phyloP scores from a whole-genome alignment of 2,888 invertebrate genomes.

The Drosophila anomelani region DNA sequence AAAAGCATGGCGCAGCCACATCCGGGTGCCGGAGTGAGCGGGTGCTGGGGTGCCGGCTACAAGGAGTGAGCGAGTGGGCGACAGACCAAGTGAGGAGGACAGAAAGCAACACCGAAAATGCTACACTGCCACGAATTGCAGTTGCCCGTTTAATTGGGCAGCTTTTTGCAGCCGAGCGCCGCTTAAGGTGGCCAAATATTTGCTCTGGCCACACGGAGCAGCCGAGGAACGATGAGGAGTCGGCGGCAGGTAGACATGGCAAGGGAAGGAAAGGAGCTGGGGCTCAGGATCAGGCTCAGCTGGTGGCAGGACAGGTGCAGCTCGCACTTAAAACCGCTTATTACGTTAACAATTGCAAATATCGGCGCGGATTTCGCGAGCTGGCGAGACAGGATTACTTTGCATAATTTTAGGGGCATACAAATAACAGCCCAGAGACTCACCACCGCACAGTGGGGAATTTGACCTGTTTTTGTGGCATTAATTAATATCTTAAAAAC shows the following conservation, averaged over 20 bases:
- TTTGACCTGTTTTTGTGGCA: too few species aligned
- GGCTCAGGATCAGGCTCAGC: neutral
- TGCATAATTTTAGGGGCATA: constrained; percentile 78
- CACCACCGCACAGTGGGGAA: constrained; percentile 30
- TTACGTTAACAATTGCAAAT: constrained; percentile 80
- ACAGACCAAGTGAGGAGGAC: neutral
- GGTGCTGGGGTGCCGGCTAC: neutral
- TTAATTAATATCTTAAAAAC: too few species aligned
- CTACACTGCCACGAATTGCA: constrained; percentile 63
- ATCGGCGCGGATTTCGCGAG: constrained; percentile 69
- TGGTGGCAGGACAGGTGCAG: constrained; percentile 57
- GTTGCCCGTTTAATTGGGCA: constrained; percentile 76
- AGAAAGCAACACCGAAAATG: constrained; percentile 36
- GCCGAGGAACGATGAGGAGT: constrained; percentile 27
- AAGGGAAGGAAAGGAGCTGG: neutral
- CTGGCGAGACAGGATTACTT: constrained; percentile 73
- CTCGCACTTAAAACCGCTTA: constrained; percentile 75
- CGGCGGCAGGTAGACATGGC: constrained; percentile 3
- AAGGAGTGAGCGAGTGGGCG: constrained; percentile 1
- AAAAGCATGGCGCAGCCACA: constrained; percentile 81
- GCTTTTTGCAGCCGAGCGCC: constrained; percentile 60
- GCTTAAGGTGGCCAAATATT: constrained; percentile 79
- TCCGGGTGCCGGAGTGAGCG: constrained; percentile 55
- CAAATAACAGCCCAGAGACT: constrained; percentile 71
- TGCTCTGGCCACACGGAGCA: constrained; percentile 70